Conservation (phyloP, 2,888 invertebrate species). For the Conus canariensis region DNA sequence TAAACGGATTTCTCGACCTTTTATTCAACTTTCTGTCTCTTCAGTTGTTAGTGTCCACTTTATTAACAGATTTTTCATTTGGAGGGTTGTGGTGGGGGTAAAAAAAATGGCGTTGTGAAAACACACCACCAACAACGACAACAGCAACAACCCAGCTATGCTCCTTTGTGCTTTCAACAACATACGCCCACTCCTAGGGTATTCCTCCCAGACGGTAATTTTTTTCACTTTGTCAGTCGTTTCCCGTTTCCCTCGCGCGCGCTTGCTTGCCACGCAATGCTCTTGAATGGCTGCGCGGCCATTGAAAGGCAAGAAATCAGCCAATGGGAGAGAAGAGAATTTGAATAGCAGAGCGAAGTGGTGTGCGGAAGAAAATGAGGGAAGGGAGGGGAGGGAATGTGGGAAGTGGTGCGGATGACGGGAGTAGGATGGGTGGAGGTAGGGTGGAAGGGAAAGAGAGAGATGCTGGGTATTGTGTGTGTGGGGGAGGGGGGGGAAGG, state of each 20-base stretch:
- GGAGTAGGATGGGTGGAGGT: background rate
- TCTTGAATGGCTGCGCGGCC: slow-evolving; percentile 11
- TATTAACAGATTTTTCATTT: too few species aligned
- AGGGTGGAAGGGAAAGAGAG: background rate
- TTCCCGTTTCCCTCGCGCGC: background rate
- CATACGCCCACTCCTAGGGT: background rate
- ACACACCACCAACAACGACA: too few species aligned
- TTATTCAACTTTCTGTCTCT: too few species aligned
- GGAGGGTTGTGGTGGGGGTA: too few species aligned
- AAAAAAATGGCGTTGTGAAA: too few species aligned
- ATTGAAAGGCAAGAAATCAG: slow-evolving; percentile 21
- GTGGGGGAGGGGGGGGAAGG: too few species aligned
- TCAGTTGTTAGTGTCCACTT: too few species aligned
- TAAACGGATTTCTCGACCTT: too few species aligned
- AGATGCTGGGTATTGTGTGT: too few species aligned
- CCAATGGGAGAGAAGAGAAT: slow-evolving; percentile 14
- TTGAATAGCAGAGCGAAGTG: slow-evolving; percentile 10
- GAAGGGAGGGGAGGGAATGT: background rate
- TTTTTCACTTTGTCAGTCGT: background rate
- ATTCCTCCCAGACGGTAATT: background rate
- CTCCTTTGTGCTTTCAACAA: too few species aligned
- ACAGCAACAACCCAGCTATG: too few species aligned
- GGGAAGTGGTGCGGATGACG: background rate
- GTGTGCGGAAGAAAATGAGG: background rate
- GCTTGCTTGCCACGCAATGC: background rate